Evolutionary conservation across 2,113 vertebrate species (phyloP).

Genomic region (Orthonyx spaldingii): DNA sequence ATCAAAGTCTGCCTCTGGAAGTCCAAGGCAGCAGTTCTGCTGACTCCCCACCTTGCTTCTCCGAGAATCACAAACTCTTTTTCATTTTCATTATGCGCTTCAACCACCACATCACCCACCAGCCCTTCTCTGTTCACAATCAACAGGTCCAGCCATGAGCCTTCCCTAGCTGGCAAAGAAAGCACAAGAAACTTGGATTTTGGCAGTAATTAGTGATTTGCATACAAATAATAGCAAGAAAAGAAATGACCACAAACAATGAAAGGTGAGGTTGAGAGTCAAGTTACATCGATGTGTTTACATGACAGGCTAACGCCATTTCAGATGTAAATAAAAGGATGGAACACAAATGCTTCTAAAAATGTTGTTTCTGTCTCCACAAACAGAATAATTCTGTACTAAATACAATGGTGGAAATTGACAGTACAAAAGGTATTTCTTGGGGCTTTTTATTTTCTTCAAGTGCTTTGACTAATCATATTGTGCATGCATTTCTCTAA

Average conservation of each 20-base stretch:
- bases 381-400: background rate
- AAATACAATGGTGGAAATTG: background rate
- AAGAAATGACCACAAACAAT: background rate
- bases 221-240: conserved; percentile 23
- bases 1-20: background rate
- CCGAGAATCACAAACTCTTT: background rate
- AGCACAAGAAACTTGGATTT: background rate
- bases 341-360: background rate
- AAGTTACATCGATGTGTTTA: background rate
- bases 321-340: background rate
- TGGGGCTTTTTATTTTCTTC: background rate
- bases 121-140: background rate
- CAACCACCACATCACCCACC: background rate
- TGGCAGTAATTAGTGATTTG: background rate
- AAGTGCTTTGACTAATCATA: background rate
- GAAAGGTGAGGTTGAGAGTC: background rate
- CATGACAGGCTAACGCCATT: background rate
- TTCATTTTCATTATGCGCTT: fast-evolving
- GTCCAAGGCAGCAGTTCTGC: background rate
- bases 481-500: background rate
- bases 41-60: background rate
- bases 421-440: background rate
- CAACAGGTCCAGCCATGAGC: background rate
- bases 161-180: background rate
- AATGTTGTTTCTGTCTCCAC: background rate